Base-by-base conservation (phyloP, 2,113 vertebrate genomes). In the Neodon shergylaensis region DNA sequence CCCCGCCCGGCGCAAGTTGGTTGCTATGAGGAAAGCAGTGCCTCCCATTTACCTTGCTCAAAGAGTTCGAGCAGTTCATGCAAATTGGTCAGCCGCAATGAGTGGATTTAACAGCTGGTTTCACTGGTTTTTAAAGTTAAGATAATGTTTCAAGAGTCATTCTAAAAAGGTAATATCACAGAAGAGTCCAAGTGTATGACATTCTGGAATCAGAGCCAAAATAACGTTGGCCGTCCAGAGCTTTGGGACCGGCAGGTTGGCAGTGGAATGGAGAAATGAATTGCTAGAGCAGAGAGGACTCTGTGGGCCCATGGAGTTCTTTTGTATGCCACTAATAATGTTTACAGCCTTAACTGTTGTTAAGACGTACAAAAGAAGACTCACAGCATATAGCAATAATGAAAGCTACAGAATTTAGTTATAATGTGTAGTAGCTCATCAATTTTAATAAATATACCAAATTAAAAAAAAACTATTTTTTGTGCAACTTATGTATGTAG, bases 91-190 rank as follows among this genome's bases (percentile, higher is more conserved):
- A 26, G 63, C 22, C 16, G 22, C 4, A n/a, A 33, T 74, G 79
- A 52, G 52, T 39, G 26, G 63, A 93, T 42, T 17, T 92, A 61
- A 92, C 76, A 87, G 39, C 63, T 86, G 81, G 66, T 94, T 95
- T 93, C 85, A 21, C 68, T 89, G 54, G 61, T 58, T 49, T 73
- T 95, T 81, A 26, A 95, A 92, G 70, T 85, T 66, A 76, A 95
- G 84, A 72, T 90, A 58, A 21, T 52, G n/a, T 88, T 94, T 93
- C n/a, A 31, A 73, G 90, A 82, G 22, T 21, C 61, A 68, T 2
- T 54, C 73, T 93, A 17, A 74, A 96, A 85, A 77, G 16, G 44
- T 19, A 81, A 42, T 17, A 14, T 49, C 33, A 61, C 49, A 5
- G 58, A 73, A 36, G 49, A 44, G 28, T 52, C 26, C 90, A 93